A percentile compares a stretch with the other conserved stretches of the same genome.
These are phyloP conservation scores for Neoascia interrupta DNA, from an alignment of 2,888 invertebrate species.

Conservation along the genomic window DNA sequence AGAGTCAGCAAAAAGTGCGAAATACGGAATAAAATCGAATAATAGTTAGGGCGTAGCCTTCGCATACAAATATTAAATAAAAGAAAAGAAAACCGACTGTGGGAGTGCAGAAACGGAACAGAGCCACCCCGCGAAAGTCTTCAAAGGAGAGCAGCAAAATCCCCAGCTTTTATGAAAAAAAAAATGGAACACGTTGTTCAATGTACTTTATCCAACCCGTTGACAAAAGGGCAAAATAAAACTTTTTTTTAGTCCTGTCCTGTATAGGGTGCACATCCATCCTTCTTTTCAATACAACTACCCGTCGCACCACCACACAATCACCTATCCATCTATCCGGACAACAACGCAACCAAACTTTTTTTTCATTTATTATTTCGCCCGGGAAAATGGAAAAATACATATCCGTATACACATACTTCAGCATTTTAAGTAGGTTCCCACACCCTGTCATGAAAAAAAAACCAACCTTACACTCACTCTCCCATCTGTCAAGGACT, in stretches of 20 bases:
- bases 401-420: slow-evolving; percentile 36
- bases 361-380: slow-evolving; percentile 6
- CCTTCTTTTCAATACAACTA: slow-evolving; percentile 36
- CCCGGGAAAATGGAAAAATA: slow-evolving; percentile 27
- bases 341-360: slow-evolving; percentile 28
- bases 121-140: slow-evolving; percentile 45
- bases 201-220: slow-evolving; percentile 44
- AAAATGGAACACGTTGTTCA: slow-evolving; percentile 41
- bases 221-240: slow-evolving; percentile 36
- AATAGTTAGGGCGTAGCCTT: slow-evolving; percentile 66
- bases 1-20: slow-evolving; percentile 40
- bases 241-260: slow-evolving; percentile 26
- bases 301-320: slow-evolving; percentile 44
- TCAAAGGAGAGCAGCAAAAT: slow-evolving; percentile 35
- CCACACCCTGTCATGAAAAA: slow-evolving; percentile 30
- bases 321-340: slow-evolving; percentile 41
- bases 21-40: slow-evolving; percentile 56
- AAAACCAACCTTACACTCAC: slow-evolving; percentile 47
- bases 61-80: slow-evolving; percentile 47
- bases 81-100: slow-evolving; percentile 35
- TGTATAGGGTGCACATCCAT: slow-evolving; percentile 26
- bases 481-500: slow-evolving; percentile 63
- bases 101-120: slow-evolving; percentile 15
- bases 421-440: slow-evolving; percentile 57
- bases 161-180: no score